Base-by-base conservation (phyloP, 2,888 invertebrate genomes). In the Drosophila demipolita region DNA sequence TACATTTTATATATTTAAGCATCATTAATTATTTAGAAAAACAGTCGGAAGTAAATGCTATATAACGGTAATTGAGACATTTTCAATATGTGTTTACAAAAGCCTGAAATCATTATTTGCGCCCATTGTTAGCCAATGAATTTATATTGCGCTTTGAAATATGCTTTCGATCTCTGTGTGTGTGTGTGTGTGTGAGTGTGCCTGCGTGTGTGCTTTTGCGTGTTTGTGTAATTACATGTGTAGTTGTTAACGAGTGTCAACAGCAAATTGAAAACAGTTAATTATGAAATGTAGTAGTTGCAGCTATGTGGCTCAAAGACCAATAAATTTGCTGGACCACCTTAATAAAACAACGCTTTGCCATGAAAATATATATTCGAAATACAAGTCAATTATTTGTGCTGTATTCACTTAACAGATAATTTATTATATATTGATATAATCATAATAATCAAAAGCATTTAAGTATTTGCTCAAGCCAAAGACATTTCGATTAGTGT, bases 1-100 rank as follows among this genome's bases (percentile, higher is more conserved):
- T 62, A 66, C 74, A 75, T 49, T 68, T 72, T 73, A 76, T 73
- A 85, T 78, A 82, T 83, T 85, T 85, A 87, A 89, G 89, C 85
- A 74, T 90, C 89, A 90, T 87, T 89, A 90, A 87, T 90, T 90
- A 87, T 87, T 90, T 90, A 90, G 89, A 86, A 87, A 83, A 75
- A 88, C 71, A 83, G 89, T 73, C 89, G 89, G 89, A 87, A 83
- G 90, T 86, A 78, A 90, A 87, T 75, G 80, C 75, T 80, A 65
- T 89, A 78, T 80, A 83, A 65, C 89, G 87, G 89, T 87, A 90
- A 87, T 87, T 87, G 90, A 87, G 90, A 89, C 89, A 90, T 90
- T 87, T 90, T 90, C 90, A 90, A 88, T 90, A 90, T 84, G 87
- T 76, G 63, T 45, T 52, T 58, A 75, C 58, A 75, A 66, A 75